Evolutionary conservation across 1,140 invertebrate species (phyloP).

Genomic region (Monomorium pharaonis): DNA sequence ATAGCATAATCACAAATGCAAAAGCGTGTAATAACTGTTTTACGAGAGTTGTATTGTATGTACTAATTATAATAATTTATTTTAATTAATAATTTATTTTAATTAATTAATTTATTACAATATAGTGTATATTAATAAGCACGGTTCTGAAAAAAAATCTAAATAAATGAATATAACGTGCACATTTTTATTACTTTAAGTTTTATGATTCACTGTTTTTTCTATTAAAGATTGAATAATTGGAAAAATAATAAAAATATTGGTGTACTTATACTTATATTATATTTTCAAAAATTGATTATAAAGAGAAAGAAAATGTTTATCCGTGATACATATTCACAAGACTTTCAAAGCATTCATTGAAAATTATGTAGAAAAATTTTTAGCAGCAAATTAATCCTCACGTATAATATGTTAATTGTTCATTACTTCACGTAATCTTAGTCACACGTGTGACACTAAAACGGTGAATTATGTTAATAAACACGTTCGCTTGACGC

Average conservation of each 20-base stretch:
- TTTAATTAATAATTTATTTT: too few relatives aligned
- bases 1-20: too few relatives aligned
- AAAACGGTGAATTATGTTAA: not conserved
- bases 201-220: not conserved
- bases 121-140: too few relatives aligned
- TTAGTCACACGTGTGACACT: not conserved
- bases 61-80: too few relatives aligned
- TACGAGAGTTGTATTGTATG: too few relatives aligned
- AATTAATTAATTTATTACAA: too few relatives aligned
- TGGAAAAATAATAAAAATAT: not conserved
- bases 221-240: too few relatives aligned
- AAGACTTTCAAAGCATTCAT: not conserved
- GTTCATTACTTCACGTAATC: not conserved
- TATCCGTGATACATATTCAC: not conserved
- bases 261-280: not conserved
- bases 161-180: not conserved
- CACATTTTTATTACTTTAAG: not conserved
- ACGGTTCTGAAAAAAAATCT: too few relatives aligned
- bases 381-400: not conserved
- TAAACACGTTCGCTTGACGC: not conserved
- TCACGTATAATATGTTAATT: not conserved
- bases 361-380: not conserved
- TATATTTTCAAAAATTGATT: not conserved
- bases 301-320: not conserved
- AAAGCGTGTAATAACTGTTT: too few relatives aligned